Evolutionary conservation across 2,888 invertebrate species (phyloP).

Genomic region (Noctuana brunneofusca): DNA sequence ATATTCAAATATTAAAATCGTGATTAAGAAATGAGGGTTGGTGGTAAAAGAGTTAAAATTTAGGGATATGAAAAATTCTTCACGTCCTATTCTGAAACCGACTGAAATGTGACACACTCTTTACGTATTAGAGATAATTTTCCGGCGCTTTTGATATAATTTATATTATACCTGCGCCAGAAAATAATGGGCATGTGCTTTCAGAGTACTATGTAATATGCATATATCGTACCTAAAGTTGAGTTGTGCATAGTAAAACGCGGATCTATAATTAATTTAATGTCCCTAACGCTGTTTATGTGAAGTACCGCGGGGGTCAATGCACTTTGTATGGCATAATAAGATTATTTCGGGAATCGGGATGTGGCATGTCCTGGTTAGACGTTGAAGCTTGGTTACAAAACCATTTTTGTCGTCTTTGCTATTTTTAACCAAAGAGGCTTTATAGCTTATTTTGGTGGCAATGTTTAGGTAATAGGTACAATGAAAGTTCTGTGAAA

Average conservation of each 20-base stretch:
- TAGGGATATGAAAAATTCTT: too few relatives aligned
- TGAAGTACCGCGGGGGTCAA: conserved; percentile 57
- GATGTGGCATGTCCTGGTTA: conserved; percentile 40
- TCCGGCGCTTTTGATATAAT: too few relatives aligned
- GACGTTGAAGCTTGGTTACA: conserved; percentile 22
- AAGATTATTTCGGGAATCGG: conserved; percentile 59
- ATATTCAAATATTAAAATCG: too few relatives aligned
- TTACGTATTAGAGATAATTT: too few relatives aligned
- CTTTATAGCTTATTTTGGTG: neutral
- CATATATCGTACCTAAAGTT: conserved; percentile 2
- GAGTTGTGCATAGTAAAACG: conserved; percentile 13
- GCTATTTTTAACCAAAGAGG: neutral
- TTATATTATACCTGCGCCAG: too few relatives aligned
- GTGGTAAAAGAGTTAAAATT: too few relatives aligned
- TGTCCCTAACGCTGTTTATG: conserved; percentile 48
- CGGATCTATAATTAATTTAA: conserved; percentile 63
- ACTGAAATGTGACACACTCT: too few relatives aligned
- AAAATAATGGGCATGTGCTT: too few relatives aligned
- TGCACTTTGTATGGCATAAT: conserved; percentile 51
- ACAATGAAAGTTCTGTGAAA: too few relatives aligned
- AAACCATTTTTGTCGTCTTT: neutral
- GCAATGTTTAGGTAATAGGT: too few relatives aligned
- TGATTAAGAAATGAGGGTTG: too few relatives aligned
- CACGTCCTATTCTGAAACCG: too few relatives aligned
- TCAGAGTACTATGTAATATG: neutral